Conservation (phyloP, 2,797 vertebrate species). For the Gastrophryne carolinensis region DNA sequence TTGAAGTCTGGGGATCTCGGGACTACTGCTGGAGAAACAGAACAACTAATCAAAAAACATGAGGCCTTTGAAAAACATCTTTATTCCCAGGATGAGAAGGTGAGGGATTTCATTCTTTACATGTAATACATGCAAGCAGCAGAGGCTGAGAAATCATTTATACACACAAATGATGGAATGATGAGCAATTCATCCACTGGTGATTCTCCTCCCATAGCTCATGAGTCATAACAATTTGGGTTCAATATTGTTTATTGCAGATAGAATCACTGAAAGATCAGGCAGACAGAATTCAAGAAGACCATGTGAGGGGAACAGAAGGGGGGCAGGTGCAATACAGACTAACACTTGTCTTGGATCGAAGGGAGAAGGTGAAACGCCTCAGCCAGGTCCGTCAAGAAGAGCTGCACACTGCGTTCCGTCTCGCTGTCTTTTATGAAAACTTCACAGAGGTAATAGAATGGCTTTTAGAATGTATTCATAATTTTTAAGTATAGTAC, state of each 20-base stretch:
- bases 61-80: conserved; percentile 87
- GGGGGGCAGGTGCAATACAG: conserved; percentile 61
- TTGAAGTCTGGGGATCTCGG: conserved; percentile 78
- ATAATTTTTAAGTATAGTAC: too few species aligned
- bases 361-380: conserved; percentile 68
- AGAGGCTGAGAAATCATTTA: not conserved
- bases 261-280: conserved; percentile 75
- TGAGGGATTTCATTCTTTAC: conserved; percentile 53
- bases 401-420: conserved; percentile 73
- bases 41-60: conserved; percentile 79
- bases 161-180: too few species aligned
- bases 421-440: conserved; percentile 72
- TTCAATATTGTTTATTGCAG: conserved; percentile 57
- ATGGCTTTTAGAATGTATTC: too few species aligned
- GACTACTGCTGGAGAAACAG: conserved; percentile 77
- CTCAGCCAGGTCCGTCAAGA: conserved; percentile 69
- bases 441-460: conserved; percentile 74
- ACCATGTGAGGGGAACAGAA: conserved; percentile 59
- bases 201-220: too few species aligned
- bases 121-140: too few species aligned
- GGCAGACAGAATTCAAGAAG: conserved; percentile 61
- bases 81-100: conserved; percentile 84
- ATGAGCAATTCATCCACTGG: too few species aligned
- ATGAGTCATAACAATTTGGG: too few species aligned
- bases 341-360: conserved; percentile 63